Evolutionary conservation across 1,140 invertebrate species (phyloP).

Genomic region (Trypoxylus dichotomus): DNA sequence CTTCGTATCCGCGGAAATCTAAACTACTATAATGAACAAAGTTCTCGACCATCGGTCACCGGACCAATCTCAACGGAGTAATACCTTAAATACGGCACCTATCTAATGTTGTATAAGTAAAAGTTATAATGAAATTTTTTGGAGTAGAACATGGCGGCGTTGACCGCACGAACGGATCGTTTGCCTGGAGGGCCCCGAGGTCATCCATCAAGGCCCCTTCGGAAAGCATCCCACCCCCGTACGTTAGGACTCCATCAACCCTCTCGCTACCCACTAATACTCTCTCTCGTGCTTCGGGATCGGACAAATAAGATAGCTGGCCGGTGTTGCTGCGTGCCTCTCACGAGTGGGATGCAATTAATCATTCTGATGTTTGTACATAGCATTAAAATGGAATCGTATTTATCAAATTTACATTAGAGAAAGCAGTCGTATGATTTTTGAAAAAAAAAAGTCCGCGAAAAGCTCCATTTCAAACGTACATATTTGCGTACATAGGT

Average conservation of each 20-base stretch:
- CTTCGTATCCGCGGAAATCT: neutral
- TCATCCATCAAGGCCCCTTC: slow-evolving; percentile 36
- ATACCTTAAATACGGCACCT: slow-evolving; percentile 32
- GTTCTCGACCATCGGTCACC: slow-evolving; percentile 3
- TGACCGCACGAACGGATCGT: slow-evolving; percentile 25
- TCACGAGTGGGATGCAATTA: slow-evolving; percentile 27
- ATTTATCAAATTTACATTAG: slow-evolving; percentile 27
- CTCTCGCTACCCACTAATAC: slow-evolving; percentile 24
- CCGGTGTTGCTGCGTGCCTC: neutral
- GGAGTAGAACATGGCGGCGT: slow-evolving; percentile 26
- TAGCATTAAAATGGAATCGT: slow-evolving; percentile 27
- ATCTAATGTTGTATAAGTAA: slow-evolving; percentile 30
- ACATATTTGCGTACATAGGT: neutral
- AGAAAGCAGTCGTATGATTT: neutral
- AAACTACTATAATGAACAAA: slow-evolving; percentile 13
- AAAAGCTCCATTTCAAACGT: neutral
- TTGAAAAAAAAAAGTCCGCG: neutral
- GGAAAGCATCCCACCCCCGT: slow-evolving; percentile 16
- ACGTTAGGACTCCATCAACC: slow-evolving; percentile 26
- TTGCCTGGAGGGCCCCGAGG: slow-evolving; percentile 32
- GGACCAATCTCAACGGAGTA: slow-evolving; percentile 30
- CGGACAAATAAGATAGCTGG: slow-evolving; percentile 27
- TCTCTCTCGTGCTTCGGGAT: slow-evolving; percentile 20
- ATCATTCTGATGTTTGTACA: slow-evolving; percentile 29
- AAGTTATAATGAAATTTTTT: slow-evolving; percentile 35